Conservation (phyloP, 2,113 vertebrate species). For the Etia nguti region DNA sequence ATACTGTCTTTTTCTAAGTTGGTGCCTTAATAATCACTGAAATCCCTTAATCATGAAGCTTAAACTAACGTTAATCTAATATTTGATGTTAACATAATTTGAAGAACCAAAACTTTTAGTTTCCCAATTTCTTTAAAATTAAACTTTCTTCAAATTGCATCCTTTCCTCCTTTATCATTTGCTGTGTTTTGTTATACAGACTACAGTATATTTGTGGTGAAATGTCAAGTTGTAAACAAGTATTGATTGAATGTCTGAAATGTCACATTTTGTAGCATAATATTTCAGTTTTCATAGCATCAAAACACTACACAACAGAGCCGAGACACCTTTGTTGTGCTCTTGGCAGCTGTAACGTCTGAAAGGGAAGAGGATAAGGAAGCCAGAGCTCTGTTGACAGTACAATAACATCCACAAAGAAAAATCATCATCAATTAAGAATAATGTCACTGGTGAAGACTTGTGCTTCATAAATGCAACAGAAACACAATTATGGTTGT, state of each 20-base stretch:
- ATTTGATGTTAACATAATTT: background rate
- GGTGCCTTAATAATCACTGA: background rate
- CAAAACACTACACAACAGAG: background rate
- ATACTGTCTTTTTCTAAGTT: background rate
- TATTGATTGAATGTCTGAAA: background rate
- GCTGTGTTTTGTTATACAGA: background rate
- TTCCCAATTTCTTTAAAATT: background rate
- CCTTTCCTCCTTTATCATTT: background rate
- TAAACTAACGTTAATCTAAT: background rate
- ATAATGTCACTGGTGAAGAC: background rate
- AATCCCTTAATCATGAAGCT: background rate
- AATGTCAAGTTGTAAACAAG: background rate
- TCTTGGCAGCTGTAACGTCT: constrained; percentile 22
- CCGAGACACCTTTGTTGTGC: background rate
- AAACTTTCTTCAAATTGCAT: background rate
- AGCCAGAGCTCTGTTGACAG: background rate
- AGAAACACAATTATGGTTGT: background rate
- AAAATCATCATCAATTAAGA: constrained; percentile 6
- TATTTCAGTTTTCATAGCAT: background rate
- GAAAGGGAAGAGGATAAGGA: background rate
- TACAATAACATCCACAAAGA: constrained; percentile 24
- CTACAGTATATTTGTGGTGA: background rate
- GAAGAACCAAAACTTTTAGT: background rate
- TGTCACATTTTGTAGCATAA: background rate
- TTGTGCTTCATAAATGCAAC: background rate